A percentile compares a stretch with the other conserved stretches of the same genome.
phyloP scores from a whole-genome alignment of 2,113 vertebrate genomes.

The Collichthys lucidus region DNA sequence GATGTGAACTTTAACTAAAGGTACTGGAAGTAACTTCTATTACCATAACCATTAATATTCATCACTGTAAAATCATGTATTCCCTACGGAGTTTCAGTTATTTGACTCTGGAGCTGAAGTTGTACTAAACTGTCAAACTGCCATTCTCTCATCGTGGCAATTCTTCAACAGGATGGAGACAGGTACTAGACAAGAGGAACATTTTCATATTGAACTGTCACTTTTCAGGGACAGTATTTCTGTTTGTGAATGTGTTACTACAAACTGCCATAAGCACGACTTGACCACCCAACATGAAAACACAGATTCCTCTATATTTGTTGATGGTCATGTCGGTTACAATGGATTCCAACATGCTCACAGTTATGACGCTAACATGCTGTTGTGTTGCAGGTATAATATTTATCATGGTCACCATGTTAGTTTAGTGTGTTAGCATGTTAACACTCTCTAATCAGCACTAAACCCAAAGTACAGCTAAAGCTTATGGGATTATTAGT shows the following conservation, averaged over 20 bases:
- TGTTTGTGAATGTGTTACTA: constrained; percentile 11
- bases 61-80: not conserved
- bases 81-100: not conserved
- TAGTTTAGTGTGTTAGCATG: too few species aligned
- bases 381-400: too few species aligned
- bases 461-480: too few species aligned
- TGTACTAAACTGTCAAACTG: constrained; percentile 36
- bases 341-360: too few species aligned
- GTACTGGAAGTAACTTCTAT: not conserved
- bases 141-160: constrained; percentile 6
- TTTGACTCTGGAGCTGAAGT: constrained; percentile 23
- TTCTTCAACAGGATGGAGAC: constrained; percentile 23
- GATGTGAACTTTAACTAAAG: not conserved
- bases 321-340: too few species aligned
- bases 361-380: too few species aligned
- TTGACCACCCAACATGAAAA: not conserved
- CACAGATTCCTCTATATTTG: too few species aligned
- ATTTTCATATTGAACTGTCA: constrained; percentile 37
- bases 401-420: too few species aligned
- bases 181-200: constrained; percentile 15
- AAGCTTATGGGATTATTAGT: too few species aligned
- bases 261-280: not conserved
- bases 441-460: too few species aligned
- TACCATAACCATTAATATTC: constrained; percentile 10
- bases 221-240: constrained; percentile 25